phyloP scores from a whole-genome alignment of 2,797 vertebrate genomes.

The Macropus fuliginosus region DNA sequence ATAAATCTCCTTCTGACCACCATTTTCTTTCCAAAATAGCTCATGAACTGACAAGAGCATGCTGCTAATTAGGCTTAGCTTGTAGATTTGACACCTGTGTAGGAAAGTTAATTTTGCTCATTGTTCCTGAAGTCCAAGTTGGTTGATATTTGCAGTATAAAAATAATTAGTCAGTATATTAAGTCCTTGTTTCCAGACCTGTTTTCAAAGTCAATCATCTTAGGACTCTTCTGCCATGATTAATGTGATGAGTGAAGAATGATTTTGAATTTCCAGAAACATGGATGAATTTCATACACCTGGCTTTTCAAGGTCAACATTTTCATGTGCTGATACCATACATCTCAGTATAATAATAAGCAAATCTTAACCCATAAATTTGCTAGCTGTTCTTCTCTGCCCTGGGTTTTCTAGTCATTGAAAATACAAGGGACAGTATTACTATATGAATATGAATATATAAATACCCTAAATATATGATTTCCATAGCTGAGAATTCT shows the following conservation, averaged over 20 bases:
- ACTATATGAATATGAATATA: not conserved
- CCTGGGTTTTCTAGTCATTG: not conserved
- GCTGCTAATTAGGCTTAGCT: not conserved
- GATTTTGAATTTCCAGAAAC: not conserved
- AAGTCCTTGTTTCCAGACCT: not conserved
- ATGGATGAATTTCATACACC: not conserved
- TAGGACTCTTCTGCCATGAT: not conserved
- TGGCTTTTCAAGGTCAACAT: not conserved
- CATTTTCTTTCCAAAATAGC: not conserved
- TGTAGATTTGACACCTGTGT: not conserved
- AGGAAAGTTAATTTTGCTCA: not conserved
- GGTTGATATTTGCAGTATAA: not conserved
- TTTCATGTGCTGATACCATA: not conserved
- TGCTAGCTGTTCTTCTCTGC: not conserved
- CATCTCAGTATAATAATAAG: not conserved
- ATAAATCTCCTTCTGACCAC: not conserved
- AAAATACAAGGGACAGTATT: not conserved
- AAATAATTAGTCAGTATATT: not conserved
- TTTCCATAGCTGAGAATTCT: not conserved
- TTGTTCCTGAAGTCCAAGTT: not conserved
- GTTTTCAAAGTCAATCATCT: not conserved
- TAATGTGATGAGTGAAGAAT: not conserved
- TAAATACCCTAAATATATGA: not conserved
- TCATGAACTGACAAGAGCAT: not conserved
- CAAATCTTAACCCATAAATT: not conserved